Base-by-base conservation (phyloP, 2,888 invertebrate species). In the Sipha maydis region DNA sequence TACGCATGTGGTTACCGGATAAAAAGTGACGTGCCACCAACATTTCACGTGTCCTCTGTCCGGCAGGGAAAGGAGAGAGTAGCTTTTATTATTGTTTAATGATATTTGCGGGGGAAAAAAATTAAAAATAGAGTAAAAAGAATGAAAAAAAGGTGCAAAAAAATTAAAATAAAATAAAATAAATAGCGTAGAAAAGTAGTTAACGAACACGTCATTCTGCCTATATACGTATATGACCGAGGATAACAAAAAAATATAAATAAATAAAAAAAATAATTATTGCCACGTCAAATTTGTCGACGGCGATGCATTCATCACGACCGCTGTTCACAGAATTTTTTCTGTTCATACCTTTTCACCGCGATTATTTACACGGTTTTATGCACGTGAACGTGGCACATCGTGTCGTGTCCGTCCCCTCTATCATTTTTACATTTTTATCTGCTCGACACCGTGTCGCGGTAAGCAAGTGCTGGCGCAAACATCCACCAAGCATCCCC, bases 251-350 rank as follows among this genome's bases (percentile, higher is more conserved):
- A 83, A 84, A 67, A 48, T 17, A 83, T 14, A 84, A 67, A 48
- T 17, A 83, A 3, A 73, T 34, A 5, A 75, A 4, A 38, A 79
- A 61, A 79, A 71, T 83, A 77, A 77, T 67, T 85, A 77, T 67
- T 67, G 48, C 67, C n/a, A 21, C 77, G 84, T 85, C 85, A 67
- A 67, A 67, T 85, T 77, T 77, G 77, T 85, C 85, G 41, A 85
- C 85, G n/a, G 25, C 19, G 9, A 34, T 31, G 61, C 67, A 85
- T 85, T 85, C 67, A 85, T 85, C 76, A 77, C 48, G 76, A 34
- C 34, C 48, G 48, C 21, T 61, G 61, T 3, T 17, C 41, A 41
- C 61, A 19, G 28, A 76, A 67, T 41, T 77, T 77, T 83, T 77
- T 85, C 83, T 83, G 34, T 38, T 61, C 83, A 31, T 54, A 48